Conservation (phyloP, 2,113 vertebrate genomes). For the Sus scrofa region DNA sequence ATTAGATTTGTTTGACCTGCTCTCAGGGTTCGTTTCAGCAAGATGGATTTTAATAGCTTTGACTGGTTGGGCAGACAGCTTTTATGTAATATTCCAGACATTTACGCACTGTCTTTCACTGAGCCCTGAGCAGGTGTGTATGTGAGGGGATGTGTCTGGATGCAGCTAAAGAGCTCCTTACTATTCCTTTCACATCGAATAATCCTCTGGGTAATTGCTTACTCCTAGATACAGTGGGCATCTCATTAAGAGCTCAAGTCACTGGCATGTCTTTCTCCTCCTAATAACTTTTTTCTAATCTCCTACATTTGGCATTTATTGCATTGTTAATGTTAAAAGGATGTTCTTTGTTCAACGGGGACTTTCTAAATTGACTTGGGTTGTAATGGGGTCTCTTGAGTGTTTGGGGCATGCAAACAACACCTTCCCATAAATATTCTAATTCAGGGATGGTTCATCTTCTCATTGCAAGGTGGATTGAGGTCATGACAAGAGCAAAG, state of each 20-base stretch:
- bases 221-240: constrained; percentile 69
- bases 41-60: constrained; percentile 91
- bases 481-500: not conserved
- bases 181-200: constrained; percentile 83
- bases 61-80: constrained; percentile 88
- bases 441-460: not conserved
- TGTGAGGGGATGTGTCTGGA: constrained; percentile 72
- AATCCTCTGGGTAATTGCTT: constrained; percentile 83
- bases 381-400: not conserved
- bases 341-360: constrained; percentile 38
- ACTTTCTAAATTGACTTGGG: constrained; percentile 51
- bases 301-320: constrained; percentile 73
- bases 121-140: constrained; percentile 84
- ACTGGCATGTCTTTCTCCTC: constrained; percentile 72
- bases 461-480: not conserved
- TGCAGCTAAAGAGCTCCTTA: constrained; percentile 81
- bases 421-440: constrained; percentile 37
- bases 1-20: constrained; percentile 91
- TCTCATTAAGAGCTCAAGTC: constrained; percentile 80
- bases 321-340: constrained; percentile 74
- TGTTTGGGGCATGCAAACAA: not conserved
- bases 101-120: constrained; percentile 87
- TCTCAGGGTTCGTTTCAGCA: constrained; percentile 87
- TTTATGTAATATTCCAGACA: constrained; percentile 91
- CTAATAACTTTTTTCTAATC: constrained; percentile 74